phyloP scores from a whole-genome alignment of 1,140 invertebrate species.

The Drosophila biarmipes region DNA sequence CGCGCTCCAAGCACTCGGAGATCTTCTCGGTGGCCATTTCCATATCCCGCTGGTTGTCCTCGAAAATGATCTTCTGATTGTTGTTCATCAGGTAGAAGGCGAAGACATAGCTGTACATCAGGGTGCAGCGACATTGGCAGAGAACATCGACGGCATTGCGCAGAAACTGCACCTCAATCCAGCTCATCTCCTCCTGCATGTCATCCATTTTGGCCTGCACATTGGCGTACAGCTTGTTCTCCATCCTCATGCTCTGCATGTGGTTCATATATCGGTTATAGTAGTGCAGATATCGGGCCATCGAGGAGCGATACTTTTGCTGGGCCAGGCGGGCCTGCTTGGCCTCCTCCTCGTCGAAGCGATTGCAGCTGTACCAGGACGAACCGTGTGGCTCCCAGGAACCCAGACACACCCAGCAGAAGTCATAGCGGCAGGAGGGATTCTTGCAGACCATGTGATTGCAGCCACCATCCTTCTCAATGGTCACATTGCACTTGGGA shows the following conservation, averaged over 20 bases:
- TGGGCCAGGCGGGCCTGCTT: constrained; percentile 97
- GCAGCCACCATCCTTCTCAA: constrained; percentile 99
- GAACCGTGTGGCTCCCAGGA: constrained; percentile 99
- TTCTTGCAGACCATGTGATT: constrained; percentile 99
- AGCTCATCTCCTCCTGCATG: constrained; percentile 99
- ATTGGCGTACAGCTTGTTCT: constrained; percentile 96
- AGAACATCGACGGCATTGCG: constrained; percentile 99
- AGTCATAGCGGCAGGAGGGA: constrained; percentile 98
- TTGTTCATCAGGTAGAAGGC: constrained; percentile 99
- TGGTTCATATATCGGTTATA: constrained; percentile 99
- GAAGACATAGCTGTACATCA: constrained; percentile 99
- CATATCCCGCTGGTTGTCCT: constrained; percentile 99
- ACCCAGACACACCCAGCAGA: constrained; percentile 99
- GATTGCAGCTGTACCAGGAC: constrained; percentile 99
- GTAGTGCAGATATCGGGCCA: constrained; percentile 94
- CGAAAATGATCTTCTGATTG: constrained; percentile 99
- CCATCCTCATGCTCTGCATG: constrained; percentile 98
- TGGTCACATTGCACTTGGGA: constrained; percentile 98
- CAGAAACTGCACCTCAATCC: constrained; percentile 99
- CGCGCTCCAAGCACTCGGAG: constrained; percentile 98
- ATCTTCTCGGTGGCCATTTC: constrained; percentile 98
- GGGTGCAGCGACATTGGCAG: constrained; percentile 97
- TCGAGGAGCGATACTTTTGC: constrained; percentile 95
- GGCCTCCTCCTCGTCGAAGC: constrained; percentile 98
- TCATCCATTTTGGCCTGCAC: constrained; percentile 99